Conservation (phyloP, 2,888 invertebrate genomes). For the Eucera pruinosa region DNA sequence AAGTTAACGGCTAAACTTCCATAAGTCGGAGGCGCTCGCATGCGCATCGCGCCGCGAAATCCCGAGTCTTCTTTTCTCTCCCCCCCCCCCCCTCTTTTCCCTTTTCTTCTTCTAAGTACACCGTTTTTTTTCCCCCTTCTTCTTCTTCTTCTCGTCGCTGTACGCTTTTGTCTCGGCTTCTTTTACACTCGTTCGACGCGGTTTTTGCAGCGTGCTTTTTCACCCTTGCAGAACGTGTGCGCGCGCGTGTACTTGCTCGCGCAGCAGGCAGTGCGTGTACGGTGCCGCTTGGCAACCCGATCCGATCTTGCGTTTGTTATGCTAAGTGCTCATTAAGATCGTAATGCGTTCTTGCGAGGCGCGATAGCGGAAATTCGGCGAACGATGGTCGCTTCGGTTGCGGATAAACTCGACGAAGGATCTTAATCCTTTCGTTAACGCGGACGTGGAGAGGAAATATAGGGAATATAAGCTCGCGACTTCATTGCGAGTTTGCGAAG, state of each 20-base stretch:
- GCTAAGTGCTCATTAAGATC: conserved; percentile 83
- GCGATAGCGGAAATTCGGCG: conserved; percentile 74
- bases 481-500: no score
- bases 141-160: neutral
- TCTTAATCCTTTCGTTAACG: no score
- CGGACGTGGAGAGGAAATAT: no score
- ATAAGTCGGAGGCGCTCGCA: conserved; percentile 82
- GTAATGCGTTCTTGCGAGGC: conserved; percentile 76
- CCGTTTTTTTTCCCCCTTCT: neutral
- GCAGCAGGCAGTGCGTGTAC: conserved; percentile 51
- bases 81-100: neutral
- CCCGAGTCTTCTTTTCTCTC: conserved; percentile 21
- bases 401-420: neutral
- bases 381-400: neutral
- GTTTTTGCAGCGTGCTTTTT: neutral
- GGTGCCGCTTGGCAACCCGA: conserved; percentile 75
- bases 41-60: conserved; percentile 78
- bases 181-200: neutral
- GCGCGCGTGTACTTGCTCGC: neutral
- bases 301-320: conserved; percentile 82
- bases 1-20: conserved; percentile 84
- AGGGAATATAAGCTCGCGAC: no score
- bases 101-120: no score
- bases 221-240: neutral
- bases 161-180: neutral